Base-by-base conservation (phyloP, 2,888 invertebrate genomes). In the Tetranychus truncatus region DNA sequence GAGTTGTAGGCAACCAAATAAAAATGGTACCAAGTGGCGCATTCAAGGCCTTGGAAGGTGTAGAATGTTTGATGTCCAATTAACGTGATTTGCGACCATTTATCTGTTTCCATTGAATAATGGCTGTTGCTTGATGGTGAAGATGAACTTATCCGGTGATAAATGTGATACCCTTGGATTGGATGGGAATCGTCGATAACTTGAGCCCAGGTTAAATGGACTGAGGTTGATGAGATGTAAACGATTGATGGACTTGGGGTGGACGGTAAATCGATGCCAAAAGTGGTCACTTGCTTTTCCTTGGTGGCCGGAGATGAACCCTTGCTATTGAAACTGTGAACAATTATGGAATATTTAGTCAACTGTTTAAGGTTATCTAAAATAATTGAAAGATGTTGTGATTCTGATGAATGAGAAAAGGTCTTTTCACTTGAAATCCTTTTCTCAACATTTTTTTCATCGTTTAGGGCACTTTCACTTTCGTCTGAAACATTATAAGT, bases 11-110 rank as follows among this genome's bases (percentile, higher is more conserved):
- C 82, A 7, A 79, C 78, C 46, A 84, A 78, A 65, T 80, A 81
- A 78, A 83, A 82, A 73, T 81, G 81, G 77, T 83, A 84, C n/a
- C 79, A 78, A 0, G 83, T 81, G 1, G 83, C 84, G 78, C 84
- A 84, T 66, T 80, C 78, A 71, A 84, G 79, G 45, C 76, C 74
- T 1, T 76, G 74, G 7, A 78, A 71, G 9, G 78, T 78, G 66
- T 78, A 78, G 15, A 77, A 78, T 65, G 76, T 74, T 66, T 78
- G 77, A 65, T 79, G 79, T 6, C 80, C 78, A 8, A 77, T 74
- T 20, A 80, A 74, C 44, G 77, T 78, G 15, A 78, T 77, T 67
- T 79, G 79, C 21, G 78, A 77, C 78, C 78, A 79, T 55, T 55
- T 55, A 55, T 55, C 55, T 8, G 55, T 0, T 15, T 55, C 55